Evolutionary conservation across 1,140 invertebrate species (phyloP).

Genomic region (Elymnias hypermnestra): DNA sequence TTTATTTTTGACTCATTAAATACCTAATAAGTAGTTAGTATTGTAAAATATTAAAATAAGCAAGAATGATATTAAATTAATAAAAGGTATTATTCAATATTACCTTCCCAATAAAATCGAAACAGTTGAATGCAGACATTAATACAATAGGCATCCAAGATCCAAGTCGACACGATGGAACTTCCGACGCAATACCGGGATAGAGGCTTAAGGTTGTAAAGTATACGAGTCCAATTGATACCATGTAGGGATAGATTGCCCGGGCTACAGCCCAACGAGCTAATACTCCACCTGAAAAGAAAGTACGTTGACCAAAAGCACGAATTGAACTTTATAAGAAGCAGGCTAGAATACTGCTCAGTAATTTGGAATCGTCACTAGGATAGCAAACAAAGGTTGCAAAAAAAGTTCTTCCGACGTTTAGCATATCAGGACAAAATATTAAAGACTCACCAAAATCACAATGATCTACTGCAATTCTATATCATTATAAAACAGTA

Average conservation of each 20-base stretch:
- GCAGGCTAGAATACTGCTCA: too few species aligned
- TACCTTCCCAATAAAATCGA: constrained; percentile 91
- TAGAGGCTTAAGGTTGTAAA: constrained; percentile 92
- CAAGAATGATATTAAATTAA: background rate
- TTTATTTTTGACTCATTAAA: too few species aligned
- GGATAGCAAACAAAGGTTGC: too few species aligned
- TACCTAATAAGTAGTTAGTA: background rate
- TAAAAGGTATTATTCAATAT: background rate
- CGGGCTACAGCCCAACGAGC: constrained; percentile 86
- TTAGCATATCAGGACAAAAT: too few species aligned
- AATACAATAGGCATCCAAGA: constrained; percentile 94
- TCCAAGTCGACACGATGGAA: constrained; percentile 87
- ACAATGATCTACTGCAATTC: too few species aligned
- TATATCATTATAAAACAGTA: too few species aligned
- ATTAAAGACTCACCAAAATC: too few species aligned
- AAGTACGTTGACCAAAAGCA: too few species aligned
- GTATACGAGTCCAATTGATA: constrained; percentile 90
- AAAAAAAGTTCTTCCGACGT: too few species aligned
- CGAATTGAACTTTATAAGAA: too few species aligned
- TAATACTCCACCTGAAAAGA: constrained; percentile 79
- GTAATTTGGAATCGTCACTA: too few species aligned
- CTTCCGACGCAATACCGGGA: constrained; percentile 92
- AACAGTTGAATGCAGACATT: constrained; percentile 91
- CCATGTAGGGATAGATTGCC: constrained; percentile 92
- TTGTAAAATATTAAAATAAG: too few species aligned